A percentile compares a stretch with the other conserved stretches of the same genome.
These are phyloP conservation scores for Microtus ochrogaster DNA, from an alignment of 2,113 vertebrate species.

Conservation along the genomic window DNA sequence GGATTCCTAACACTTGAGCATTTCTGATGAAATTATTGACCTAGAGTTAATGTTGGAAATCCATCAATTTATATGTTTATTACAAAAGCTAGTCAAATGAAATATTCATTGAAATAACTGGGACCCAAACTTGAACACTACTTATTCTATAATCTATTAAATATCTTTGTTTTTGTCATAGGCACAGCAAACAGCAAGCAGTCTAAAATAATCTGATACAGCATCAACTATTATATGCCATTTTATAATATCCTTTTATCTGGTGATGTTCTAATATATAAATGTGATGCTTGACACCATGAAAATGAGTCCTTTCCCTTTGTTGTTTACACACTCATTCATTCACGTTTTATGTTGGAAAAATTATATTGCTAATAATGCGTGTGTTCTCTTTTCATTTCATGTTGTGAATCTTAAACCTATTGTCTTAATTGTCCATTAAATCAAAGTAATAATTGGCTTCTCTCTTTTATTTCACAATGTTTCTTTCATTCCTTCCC, in stretches of 20 bases:
- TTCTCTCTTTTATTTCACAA: neutral
- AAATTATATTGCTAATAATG: slow-evolving; percentile 24
- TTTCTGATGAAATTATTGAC: neutral
- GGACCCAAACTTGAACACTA: neutral
- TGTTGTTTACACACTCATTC: slow-evolving; percentile 27
- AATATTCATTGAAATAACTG: slow-evolving; percentile 23
- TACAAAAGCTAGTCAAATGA: slow-evolving; percentile 7
- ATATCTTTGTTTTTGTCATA: slow-evolving; percentile 6
- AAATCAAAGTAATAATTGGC: slow-evolving; percentile 23
- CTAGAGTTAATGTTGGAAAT: slow-evolving; percentile 7
- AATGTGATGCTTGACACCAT: neutral
- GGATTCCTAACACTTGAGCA: slow-evolving; percentile 10
- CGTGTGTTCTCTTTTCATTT: neutral
- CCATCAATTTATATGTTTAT: neutral
- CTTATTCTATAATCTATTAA: slow-evolving; percentile 52
- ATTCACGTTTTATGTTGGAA: slow-evolving; percentile 26
- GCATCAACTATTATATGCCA: slow-evolving; percentile 49
- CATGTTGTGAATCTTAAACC: slow-evolving; percentile 29
- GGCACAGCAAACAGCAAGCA: slow-evolving; percentile 10
- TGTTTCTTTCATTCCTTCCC: neutral
- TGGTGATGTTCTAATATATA: slow-evolving; percentile 1
- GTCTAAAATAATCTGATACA: slow-evolving; percentile 44
- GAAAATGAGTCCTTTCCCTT: slow-evolving; percentile 51
- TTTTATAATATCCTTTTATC: slow-evolving; percentile 39
- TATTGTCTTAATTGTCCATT: slow-evolving; percentile 31